Percentiles rank a stretch among this genome's conserved stretches.
phyloP scores from a whole-genome alignment of 2,113 vertebrate species.

The Spea bombifrons region DNA sequence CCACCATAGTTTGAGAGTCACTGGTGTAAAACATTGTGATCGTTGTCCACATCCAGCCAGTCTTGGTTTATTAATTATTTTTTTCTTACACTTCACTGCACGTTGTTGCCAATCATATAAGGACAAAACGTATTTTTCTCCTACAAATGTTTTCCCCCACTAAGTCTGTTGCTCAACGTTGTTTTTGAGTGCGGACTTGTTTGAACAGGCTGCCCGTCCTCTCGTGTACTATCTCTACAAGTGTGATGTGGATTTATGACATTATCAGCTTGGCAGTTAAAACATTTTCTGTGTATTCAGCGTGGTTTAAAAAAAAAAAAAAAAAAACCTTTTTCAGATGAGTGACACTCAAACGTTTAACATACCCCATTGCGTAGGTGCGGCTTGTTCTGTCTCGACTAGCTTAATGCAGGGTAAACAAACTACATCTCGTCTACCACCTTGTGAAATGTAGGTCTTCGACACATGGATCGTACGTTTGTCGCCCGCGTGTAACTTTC shows the following conservation, averaged over 20 bases:
- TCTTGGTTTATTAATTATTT: no score
- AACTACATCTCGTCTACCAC: slow-evolving; percentile 18
- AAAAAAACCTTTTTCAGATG: slow-evolving; percentile 14
- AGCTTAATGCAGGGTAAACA: slow-evolving; percentile 28
- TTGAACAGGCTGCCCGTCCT: not conserved
- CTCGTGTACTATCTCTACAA: not conserved
- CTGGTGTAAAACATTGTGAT: no score
- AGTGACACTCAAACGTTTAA: slow-evolving; percentile 24
- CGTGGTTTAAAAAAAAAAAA: not conserved
- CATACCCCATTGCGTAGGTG: slow-evolving; percentile 22
- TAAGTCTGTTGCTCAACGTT: not conserved
- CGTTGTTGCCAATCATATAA: no score
- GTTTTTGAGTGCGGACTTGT: slow-evolving; percentile 1
- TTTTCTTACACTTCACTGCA: no score
- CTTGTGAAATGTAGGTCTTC: not conserved
- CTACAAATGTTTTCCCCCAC: no score
- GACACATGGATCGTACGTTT: no score
- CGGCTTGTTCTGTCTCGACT: slow-evolving; percentile 10
- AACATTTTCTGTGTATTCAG: slow-evolving; percentile 28
- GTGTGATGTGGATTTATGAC: slow-evolving; percentile 25
- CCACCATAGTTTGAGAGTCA: no score
- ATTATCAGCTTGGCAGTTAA: slow-evolving; percentile 34
- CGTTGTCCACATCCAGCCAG: no score
- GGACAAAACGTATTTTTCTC: no score
- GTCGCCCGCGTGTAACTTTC: no score